These are phyloP conservation scores for Poicephalus gulielmi DNA, from an alignment of 2,113 vertebrate genomes.

Conservation along the genomic window DNA sequence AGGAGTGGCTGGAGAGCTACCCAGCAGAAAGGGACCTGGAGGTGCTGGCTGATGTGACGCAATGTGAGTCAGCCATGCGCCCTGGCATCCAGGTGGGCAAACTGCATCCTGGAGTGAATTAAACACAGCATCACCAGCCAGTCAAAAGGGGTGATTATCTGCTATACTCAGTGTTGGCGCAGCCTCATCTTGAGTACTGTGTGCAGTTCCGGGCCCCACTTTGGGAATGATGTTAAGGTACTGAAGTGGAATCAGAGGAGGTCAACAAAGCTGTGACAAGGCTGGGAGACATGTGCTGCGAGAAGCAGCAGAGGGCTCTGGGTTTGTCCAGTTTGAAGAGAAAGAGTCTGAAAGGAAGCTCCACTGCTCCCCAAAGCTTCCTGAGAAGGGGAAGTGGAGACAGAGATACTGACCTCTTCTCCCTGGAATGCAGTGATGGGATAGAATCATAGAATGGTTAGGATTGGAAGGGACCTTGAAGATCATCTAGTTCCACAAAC, in stretches of 20 bases:
- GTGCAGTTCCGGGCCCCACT: background rate
- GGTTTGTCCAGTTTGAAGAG: background rate
- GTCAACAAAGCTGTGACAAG: background rate
- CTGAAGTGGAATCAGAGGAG: background rate
- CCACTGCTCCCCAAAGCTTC: too few species aligned
- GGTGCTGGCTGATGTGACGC: background rate
- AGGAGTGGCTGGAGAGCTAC: background rate
- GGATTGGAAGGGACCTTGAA: too few species aligned
- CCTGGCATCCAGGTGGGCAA: background rate
- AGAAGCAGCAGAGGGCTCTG: background rate
- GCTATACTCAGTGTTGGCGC: fast-evolving
- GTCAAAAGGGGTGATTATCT: background rate
- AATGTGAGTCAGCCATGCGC: background rate
- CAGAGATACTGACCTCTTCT: too few species aligned
- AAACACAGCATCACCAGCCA: background rate
- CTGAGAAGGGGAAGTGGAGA: too few species aligned
- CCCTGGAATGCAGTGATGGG: too few species aligned
- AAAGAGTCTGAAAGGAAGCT: too few species aligned
- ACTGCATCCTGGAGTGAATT: background rate
- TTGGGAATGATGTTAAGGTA: background rate
- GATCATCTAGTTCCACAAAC: too few species aligned
- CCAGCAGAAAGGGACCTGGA: background rate
- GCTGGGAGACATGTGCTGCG: background rate
- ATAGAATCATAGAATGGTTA: too few species aligned
- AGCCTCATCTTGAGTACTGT: background rate